Base-by-base conservation (phyloP, 2,797 vertebrate species). In the Lindbergichthys nudifrons region DNA sequence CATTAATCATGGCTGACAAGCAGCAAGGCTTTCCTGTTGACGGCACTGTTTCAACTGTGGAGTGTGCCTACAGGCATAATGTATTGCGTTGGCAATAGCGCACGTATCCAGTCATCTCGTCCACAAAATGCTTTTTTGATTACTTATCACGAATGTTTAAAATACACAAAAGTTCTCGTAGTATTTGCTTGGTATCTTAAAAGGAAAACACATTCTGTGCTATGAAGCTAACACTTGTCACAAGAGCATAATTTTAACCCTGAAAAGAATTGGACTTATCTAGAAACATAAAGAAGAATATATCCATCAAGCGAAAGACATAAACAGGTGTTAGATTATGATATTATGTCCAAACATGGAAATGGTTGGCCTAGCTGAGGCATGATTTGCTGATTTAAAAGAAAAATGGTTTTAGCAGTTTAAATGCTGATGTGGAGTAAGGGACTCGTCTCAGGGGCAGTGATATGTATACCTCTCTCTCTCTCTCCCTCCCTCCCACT, bases 1-100 rank as follows among this genome's bases (percentile, higher is more conserved):
- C 88, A 90, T 92, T 90, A 87, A 92, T 92, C 91, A 89, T 10
- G 53, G 77, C 21, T 85, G 88, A 89, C 90, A 91, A 79, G 81
- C 78, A 81, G 81, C 70, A 73, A 47, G 80, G 75, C 73, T 80
- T 83, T 89, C 75, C 72, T 76, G 77, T 86, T 86, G 86, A 89
- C 77, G 41, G 51, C 76, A 65, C 51, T 61, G 80, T 82, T 83
- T 86, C 79, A 73, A 73, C 79, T 72, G 69, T 65, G 67, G 39
- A 67, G 63, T 26, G 70, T 50, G 65, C 77, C 83, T 73, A 65
- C 71, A 72, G 79, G 79, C 66, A 42, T 66, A 80, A 80, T 84
- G 58, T 70, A 79, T 77, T 60, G 75, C 41, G 11, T 51, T 63
- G 65, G 76, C 64, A 84, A 59, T 72, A 78, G 73, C 52, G 50